Conservation (phyloP, 2,797 vertebrate genomes). For the Oreochromis mossambicus region DNA sequence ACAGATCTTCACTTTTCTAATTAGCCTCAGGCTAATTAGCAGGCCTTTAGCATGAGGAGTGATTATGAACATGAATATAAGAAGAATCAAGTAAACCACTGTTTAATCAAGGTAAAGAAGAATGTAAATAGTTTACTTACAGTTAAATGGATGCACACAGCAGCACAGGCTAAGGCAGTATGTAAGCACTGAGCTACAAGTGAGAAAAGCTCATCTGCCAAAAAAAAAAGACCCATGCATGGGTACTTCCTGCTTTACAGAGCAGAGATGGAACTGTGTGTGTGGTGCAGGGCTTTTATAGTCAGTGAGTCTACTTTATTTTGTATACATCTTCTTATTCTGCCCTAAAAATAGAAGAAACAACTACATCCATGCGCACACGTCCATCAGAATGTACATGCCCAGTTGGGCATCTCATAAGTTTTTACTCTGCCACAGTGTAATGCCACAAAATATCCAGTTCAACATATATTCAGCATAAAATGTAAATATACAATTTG, state of each 20-base stretch:
- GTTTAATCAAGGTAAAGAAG: background rate
- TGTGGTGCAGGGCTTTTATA: background rate
- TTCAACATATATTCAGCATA: background rate
- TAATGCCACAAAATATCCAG: background rate
- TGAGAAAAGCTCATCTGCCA: background rate
- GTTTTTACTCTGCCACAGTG: background rate
- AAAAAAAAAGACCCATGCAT: background rate
- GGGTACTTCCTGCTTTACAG: background rate
- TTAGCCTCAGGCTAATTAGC: background rate
- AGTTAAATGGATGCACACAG: background rate
- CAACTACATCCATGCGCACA: background rate
- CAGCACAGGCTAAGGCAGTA: background rate
- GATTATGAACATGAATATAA: background rate
- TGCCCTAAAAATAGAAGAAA: background rate
- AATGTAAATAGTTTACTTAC: background rate
- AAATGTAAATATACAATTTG: background rate
- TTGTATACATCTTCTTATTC: background rate
- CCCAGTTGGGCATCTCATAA: background rate
- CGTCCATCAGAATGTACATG: background rate
- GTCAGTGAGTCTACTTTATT: background rate
- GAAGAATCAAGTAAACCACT: background rate
- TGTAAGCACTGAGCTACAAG: background rate
- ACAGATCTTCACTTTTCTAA: background rate
- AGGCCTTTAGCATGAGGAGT: background rate
- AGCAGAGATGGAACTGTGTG: background rate